Percentiles rank a stretch among this genome's conserved stretches.
Conservation (phyloP, 2,113 vertebrate genomes). For the Rhinoptilus africanus region DNA sequence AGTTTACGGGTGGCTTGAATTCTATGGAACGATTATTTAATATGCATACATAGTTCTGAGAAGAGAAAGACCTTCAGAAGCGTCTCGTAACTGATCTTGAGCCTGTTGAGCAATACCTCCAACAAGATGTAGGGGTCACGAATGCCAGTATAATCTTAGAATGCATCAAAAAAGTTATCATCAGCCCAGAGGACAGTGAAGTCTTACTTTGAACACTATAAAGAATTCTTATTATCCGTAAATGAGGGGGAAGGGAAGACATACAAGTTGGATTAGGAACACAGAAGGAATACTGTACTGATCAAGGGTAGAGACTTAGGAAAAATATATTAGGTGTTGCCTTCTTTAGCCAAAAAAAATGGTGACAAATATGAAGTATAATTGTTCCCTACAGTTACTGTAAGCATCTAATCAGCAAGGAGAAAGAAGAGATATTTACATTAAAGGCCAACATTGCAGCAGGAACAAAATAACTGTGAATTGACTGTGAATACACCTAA, state of each 20-base stretch:
- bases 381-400: background rate
- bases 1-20: background rate
- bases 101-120: background rate
- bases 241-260: background rate
- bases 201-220: background rate
- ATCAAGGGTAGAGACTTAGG: background rate
- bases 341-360: background rate
- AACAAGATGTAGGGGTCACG: background rate
- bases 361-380: background rate
- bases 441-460: background rate
- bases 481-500: background rate
- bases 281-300: background rate
- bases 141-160: background rate
- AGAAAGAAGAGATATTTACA: background rate
- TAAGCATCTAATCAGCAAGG: background rate
- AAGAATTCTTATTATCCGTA: background rate
- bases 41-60: background rate
- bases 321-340: background rate
- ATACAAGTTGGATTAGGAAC: background rate
- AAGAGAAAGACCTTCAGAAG: background rate
- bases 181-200: background rate
- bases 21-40: background rate
- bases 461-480: background rate
- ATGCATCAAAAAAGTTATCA: background rate
- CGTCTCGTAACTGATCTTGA: background rate